Conservation (phyloP, 2,113 vertebrate species). For the Lethenteron camtschaticum region DNA sequence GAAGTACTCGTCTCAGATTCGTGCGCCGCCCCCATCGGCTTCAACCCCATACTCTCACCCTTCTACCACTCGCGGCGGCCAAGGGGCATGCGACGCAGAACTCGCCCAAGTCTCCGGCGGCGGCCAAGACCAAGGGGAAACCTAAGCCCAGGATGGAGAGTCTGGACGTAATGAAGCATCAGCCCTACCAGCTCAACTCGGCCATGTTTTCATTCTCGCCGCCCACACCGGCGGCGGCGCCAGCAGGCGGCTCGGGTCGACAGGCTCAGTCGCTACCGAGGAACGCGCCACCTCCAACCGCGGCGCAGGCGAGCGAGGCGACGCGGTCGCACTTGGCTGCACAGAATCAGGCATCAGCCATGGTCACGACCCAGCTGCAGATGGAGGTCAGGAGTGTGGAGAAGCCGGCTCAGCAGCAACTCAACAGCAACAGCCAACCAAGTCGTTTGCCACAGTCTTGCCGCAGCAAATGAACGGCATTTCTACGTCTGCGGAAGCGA, state of each 20-base stretch:
- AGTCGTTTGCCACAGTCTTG: too few relatives aligned
- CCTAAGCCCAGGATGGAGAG: slow-evolving; percentile 45
- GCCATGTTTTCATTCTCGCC: slow-evolving; percentile 82
- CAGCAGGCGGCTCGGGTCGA: slow-evolving; percentile 16
- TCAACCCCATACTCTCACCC: slow-evolving; percentile 80
- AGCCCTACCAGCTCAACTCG: slow-evolving; percentile 78
- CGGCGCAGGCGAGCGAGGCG: too few relatives aligned
- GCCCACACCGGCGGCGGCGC: slow-evolving; percentile 20
- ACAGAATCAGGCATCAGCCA: slow-evolving; percentile 61
- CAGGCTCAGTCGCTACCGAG: slow-evolving; percentile 28
- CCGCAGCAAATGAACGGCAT: background rate
- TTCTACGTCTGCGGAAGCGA: background rate
- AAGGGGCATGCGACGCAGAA: background rate
- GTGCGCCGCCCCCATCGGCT: slow-evolving; percentile 83
- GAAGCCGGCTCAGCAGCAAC: too few relatives aligned
- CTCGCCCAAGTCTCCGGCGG: slow-evolving; percentile 33
- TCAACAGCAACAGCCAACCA: too few relatives aligned
- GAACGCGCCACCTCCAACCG: slow-evolving; percentile 39
- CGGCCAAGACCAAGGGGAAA: slow-evolving; percentile 23
- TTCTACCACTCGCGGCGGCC: slow-evolving; percentile 50
- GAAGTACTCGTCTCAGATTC: slow-evolving; percentile 85
- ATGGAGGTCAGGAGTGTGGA: slow-evolving; percentile 9
- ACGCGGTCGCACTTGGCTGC: slow-evolving; percentile 11
- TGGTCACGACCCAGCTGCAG: slow-evolving; percentile 50
- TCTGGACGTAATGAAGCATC: slow-evolving; percentile 57